A percentile compares a stretch with the other conserved stretches of the same genome.
Evolutionary conservation across 2,888 invertebrate genomes (phyloP).

Genomic region (Cepaea hortensis): DNA sequence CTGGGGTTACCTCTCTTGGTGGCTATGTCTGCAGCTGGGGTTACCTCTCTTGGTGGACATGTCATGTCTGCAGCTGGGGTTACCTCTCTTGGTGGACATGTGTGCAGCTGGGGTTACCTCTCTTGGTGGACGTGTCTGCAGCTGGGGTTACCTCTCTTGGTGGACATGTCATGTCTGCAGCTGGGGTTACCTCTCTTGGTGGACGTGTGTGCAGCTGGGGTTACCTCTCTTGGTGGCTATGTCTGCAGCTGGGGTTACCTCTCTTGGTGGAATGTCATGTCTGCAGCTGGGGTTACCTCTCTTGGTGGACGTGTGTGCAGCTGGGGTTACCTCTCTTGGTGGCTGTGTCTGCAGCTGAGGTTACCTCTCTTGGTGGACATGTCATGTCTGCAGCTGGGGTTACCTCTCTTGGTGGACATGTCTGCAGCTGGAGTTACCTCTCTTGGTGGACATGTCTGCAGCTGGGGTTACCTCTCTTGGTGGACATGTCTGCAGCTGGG

Average conservation of each 20-base stretch:
- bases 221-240: conserved; percentile 71
- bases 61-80: conserved; percentile 64
- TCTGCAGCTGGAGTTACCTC: conserved; percentile 62
- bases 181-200: conserved; percentile 70
- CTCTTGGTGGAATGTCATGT: conserved; percentile 71
- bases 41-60: conserved; percentile 71
- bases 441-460: conserved; percentile 70
- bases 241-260: conserved; percentile 64
- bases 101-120: conserved; percentile 63
- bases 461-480: conserved; percentile 68
- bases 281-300: conserved; percentile 64
- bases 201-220: conserved; percentile 68
- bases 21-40: conserved; percentile 67
- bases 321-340: conserved; percentile 70
- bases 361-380: conserved; percentile 71
- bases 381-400: conserved; percentile 64
- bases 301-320: conserved; percentile 70
- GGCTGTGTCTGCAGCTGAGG: conserved; percentile 67
- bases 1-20: conserved; percentile 70
- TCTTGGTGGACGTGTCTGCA: conserved; percentile 70
- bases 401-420: conserved; percentile 71
- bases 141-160: conserved; percentile 68
- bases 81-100: conserved; percentile 71
- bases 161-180: conserved; percentile 68
- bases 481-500: conserved; percentile 68